Conservation (phyloP, 1,140 invertebrate species). For the Listronotus bonariensis region DNA sequence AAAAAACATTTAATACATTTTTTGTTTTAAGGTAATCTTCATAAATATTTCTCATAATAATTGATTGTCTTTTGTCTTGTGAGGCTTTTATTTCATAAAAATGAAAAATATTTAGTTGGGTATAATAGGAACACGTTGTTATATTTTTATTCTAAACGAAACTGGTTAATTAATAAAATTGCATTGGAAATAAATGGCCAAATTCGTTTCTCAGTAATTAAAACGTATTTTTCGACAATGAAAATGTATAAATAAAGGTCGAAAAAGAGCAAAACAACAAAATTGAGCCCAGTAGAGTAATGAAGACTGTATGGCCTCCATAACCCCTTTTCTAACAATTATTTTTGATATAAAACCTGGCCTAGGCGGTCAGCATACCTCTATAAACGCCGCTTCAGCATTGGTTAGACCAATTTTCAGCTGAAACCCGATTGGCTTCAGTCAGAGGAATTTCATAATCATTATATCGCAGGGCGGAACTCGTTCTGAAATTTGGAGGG, state of each 20-base stretch:
- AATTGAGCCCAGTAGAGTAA: slow-evolving; percentile 35
- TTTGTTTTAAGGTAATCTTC: no score
- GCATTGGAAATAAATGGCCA: no score
- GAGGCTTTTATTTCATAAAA: no score
- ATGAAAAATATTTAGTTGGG: no score
- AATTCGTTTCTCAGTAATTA: no score
- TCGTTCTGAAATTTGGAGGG: slow-evolving; percentile 22
- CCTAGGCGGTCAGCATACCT: slow-evolving; percentile 43
- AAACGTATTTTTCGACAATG: no score
- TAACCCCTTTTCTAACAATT: slow-evolving; percentile 48
- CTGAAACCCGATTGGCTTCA: slow-evolving; percentile 36
- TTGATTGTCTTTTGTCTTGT: no score
- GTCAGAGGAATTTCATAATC: slow-evolving; percentile 44
- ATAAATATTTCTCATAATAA: no score
- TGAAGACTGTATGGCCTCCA: slow-evolving; percentile 43
- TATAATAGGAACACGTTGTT: no score
- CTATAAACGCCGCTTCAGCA: slow-evolving; percentile 25
- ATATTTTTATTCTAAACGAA: no score
- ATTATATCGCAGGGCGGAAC: slow-evolving; percentile 38
- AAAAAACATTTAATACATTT: no score
- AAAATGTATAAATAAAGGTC: slow-evolving; percentile 14
- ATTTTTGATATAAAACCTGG: slow-evolving; percentile 48
- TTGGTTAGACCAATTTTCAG: slow-evolving; percentile 36
- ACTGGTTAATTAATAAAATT: no score
- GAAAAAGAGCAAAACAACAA: slow-evolving; percentile 30